phyloP scores from a whole-genome alignment of 2,797 vertebrate species.

The Rhynchotus rufescens region DNA sequence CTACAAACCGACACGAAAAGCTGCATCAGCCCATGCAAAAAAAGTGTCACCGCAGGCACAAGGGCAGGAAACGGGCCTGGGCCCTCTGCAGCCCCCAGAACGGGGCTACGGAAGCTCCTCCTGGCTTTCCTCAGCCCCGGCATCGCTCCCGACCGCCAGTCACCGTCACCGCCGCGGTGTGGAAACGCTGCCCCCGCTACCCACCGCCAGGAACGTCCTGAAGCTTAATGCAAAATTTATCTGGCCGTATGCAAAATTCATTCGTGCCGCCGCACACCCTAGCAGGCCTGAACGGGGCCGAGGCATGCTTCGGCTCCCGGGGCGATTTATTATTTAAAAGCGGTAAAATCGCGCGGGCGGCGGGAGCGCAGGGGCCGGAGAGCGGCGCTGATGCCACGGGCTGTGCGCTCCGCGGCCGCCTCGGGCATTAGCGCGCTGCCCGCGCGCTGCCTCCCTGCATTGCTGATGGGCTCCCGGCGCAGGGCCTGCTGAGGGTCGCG shows the following conservation, averaged over 20 bases:
- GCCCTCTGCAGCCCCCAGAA: neutral
- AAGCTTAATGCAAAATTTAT: slow-evolving; percentile 34
- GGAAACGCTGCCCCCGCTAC: neutral
- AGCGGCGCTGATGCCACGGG: slow-evolving; percentile 86
- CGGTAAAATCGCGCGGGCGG: slow-evolving; percentile 53
- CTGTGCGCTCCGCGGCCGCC: slow-evolving; percentile 78
- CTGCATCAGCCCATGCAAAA: neutral
- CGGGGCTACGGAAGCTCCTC: fast-evolving
- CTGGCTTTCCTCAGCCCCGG: neutral
- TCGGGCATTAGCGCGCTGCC: slow-evolving; percentile 80
- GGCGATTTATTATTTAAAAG: slow-evolving; percentile 74
- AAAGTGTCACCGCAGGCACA: fast-evolving
- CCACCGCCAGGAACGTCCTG: neutral
- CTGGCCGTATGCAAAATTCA: slow-evolving; percentile 48
- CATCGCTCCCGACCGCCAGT: no score
- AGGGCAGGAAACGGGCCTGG: neutral
- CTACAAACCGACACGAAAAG: neutral
- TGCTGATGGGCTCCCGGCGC: slow-evolving; percentile 87
- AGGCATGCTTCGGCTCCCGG: slow-evolving; percentile 34
- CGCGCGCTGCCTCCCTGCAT: slow-evolving; percentile 88
- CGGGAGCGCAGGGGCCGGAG: slow-evolving; percentile 36
- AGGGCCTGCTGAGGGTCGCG: slow-evolving; percentile 76
- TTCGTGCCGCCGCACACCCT: slow-evolving; percentile 28
- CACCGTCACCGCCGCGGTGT: neutral
- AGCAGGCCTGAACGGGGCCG: slow-evolving; percentile 44